Percentiles rank a stretch among this genome's conserved stretches.
Evolutionary conservation across 2,797 vertebrate species (phyloP).

Genomic region (Neosilurus hyrtlii): DNA sequence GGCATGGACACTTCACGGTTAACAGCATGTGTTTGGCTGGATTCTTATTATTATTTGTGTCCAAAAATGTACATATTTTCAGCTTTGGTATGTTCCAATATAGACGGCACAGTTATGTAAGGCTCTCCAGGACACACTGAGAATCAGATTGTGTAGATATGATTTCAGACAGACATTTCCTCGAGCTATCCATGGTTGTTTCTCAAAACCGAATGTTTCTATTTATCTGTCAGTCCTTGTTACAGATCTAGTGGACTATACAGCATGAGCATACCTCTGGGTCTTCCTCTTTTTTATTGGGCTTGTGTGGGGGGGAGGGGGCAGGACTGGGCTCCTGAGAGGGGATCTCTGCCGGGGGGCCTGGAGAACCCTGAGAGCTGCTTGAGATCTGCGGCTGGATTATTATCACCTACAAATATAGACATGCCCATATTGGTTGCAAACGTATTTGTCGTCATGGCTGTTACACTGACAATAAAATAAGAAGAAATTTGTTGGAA

Average conservation of each 20-base stretch:
- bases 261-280: conserved; percentile 79
- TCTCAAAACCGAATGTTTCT: not conserved
- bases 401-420: conserved; percentile 84
- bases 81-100: not conserved
- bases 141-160: conserved; percentile 14
- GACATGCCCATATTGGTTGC: not conserved
- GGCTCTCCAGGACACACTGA: not conserved
- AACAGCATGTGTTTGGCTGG: not conserved
- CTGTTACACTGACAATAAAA: not conserved
- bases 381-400: conserved; percentile 88
- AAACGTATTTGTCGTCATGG: not conserved
- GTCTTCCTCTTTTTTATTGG: conserved; percentile 83
- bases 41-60: not conserved
- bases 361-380: conserved; percentile 73
- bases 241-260: conserved; percentile 1
- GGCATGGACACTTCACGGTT: not conserved
- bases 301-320: conserved; percentile 67
- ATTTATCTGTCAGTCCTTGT: conserved; percentile 16
- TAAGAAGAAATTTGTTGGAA: not conserved
- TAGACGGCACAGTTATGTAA: not conserved
- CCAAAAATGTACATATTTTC: not conserved
- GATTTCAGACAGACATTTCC: conserved; percentile 11
- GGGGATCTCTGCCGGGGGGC: conserved; percentile 73
- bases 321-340: conserved; percentile 74
- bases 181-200: not conserved